Evolutionary conservation across 2,888 invertebrate species (phyloP), one percentile per base, ranked within the genome.

Genomic region (Vannuccia rotundouncinata): DNA sequence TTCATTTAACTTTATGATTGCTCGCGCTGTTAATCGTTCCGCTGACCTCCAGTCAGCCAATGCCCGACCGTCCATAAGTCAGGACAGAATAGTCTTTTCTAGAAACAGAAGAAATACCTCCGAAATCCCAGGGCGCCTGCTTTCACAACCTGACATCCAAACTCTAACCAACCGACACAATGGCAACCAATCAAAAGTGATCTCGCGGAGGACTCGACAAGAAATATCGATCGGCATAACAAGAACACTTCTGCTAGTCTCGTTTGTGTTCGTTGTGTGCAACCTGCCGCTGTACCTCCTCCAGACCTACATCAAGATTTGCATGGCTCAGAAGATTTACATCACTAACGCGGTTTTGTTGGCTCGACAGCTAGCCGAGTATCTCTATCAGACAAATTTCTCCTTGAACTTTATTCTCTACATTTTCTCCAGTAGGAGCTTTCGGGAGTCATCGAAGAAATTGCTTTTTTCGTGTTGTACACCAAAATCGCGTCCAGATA

Each of bases 341-440:
- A 66, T 66, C 5, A 13, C 66, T 22, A 29, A 75, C 13, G 29
- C 2, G 28, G 13, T 31, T 29, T 27, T 31, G 2, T 28, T 75
- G 25, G 10, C 75, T 1, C 13, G 29, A 75, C 75, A 75, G 22
- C 31, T 75, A 2, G 2, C n/a, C 31, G 75, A 75, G 22, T 75
- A 75, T 28, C 75, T 31, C 17, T 75, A 75, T 75, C 75, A 75
- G 29, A 13, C 29, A 2, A 75, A 75, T 29, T 75, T 75, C 27
- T 10, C 75, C 2, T 10, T 75, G 1, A 75, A 75, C 31, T 75
- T 75, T 75, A 29, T 75, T 28, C 75, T 75, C 29, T 75, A 75
- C 75, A 31, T 31, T 31, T 75, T 75, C 22, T 75, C 75, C 75
- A 75, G 75, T 22, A 31, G 27, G 31, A 75, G 27, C 2, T 75